These are phyloP conservation scores for Athalia circularis DNA, from an alignment of 2,888 invertebrate species.

Conservation along the genomic window DNA sequence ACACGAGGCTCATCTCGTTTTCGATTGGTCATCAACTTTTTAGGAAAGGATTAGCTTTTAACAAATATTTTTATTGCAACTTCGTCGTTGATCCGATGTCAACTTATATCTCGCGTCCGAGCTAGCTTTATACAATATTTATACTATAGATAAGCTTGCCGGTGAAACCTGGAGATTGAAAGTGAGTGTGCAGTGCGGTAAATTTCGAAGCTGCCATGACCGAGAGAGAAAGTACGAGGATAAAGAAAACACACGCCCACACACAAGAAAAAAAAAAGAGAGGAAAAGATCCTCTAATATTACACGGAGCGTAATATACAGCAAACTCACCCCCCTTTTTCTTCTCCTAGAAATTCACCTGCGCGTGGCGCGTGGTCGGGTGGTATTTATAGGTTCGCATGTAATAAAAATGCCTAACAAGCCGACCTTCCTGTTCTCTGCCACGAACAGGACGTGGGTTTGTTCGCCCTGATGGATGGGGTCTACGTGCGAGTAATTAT, in stretches of 20 bases:
- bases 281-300: background rate
- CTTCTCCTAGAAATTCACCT: conserved; percentile 1
- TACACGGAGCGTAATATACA: background rate
- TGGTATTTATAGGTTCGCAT: conserved; percentile 43
- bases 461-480: conserved; percentile 40
- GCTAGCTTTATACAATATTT: too few species aligned
- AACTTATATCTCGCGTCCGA: too few species aligned
- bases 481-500: conserved; percentile 42
- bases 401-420: conserved; percentile 44
- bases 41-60: too few species aligned
- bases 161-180: background rate
- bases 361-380: conserved; percentile 19
- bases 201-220: background rate
- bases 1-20: too few species aligned
- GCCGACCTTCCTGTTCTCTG: conserved; percentile 40
- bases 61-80: too few species aligned
- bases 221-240: background rate
- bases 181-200: background rate
- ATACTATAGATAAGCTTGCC: too few species aligned
- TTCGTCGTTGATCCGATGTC: too few species aligned
- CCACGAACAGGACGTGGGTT: conserved; percentile 42
- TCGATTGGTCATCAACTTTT: too few species aligned
- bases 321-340: background rate
- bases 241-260: too few species aligned
- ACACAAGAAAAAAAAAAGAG: background rate